Conservation (phyloP, 1,140 invertebrate genomes). For the Euura lappo region DNA sequence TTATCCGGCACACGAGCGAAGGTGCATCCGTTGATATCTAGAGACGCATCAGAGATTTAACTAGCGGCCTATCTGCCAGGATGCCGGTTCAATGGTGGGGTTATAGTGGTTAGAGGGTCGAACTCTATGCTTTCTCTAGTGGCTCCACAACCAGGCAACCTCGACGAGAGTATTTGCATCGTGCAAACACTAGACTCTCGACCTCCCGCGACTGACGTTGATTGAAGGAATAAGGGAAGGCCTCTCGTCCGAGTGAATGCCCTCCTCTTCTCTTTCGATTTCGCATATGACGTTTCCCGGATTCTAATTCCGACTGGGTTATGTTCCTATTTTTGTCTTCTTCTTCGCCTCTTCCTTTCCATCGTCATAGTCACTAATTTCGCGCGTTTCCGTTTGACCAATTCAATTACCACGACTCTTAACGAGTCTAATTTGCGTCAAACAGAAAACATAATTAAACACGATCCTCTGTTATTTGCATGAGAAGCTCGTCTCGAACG, state of each 20-base stretch:
- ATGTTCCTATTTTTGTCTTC: too few relatives aligned
- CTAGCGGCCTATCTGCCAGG: too few relatives aligned
- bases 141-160: not conserved
- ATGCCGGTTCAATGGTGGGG: too few relatives aligned
- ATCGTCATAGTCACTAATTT: too few relatives aligned
- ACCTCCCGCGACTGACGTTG: conserved; percentile 59
- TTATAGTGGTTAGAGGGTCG: too few relatives aligned
- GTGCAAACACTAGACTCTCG: conserved; percentile 57
- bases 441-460: not conserved
- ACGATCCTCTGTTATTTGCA: conserved; percentile 47
- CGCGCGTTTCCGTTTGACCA: too few relatives aligned
- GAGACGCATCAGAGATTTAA: too few relatives aligned
- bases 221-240: conserved; percentile 62
- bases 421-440: conserved; percentile 15
- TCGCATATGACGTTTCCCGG: not conserved
- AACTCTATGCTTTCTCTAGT: too few relatives aligned
- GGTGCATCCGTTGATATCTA: too few relatives aligned
- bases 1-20: too few relatives aligned
- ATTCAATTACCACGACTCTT: conserved; percentile 10
- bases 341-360: too few relatives aligned
- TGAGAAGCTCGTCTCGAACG: conserved; percentile 44
- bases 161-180: conserved; percentile 56
- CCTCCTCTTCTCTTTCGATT: not conserved
- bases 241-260: conserved; percentile 17
- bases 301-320: too few relatives aligned